Evolutionary conservation across 2,797 vertebrate species (phyloP).

Genomic region (Valencia hispanica): DNA sequence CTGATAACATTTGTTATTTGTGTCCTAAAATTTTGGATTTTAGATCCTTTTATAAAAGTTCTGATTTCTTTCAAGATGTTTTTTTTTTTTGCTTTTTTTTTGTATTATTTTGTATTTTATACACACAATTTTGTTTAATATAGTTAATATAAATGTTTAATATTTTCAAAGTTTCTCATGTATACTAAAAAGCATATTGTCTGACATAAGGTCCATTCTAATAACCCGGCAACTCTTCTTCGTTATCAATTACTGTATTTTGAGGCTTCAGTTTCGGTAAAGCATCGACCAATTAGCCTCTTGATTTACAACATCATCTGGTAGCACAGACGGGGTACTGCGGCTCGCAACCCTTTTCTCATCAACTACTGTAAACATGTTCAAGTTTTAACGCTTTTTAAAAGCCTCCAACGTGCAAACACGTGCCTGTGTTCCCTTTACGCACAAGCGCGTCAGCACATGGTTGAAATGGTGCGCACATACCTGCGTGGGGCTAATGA

Average conservation of each 20-base stretch:
- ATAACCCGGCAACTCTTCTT: constrained; percentile 62
- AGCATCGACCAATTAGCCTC: constrained; percentile 66
- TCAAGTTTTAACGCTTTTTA: constrained; percentile 61
- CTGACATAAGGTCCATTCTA: constrained; percentile 66
- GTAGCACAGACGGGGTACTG: constrained; percentile 29
- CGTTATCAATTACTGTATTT: constrained; percentile 64
- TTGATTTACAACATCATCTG: constrained; percentile 76
- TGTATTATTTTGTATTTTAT: no score
- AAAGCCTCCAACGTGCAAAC: constrained; percentile 61
- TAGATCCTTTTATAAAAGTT: neutral
- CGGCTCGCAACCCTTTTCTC: constrained; percentile 53
- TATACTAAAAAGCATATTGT: no score
- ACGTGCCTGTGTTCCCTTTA: constrained; percentile 35
- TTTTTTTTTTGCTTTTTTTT: neutral
- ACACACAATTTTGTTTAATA: neutral
- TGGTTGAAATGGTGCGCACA: constrained; percentile 34
- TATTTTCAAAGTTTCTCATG: neutral
- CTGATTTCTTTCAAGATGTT: neutral
- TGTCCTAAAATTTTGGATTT: neutral
- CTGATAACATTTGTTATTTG: neutral
- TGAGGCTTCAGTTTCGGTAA: constrained; percentile 65
- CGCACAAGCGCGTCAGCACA: constrained; percentile 16
- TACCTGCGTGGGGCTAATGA: constrained; percentile 48
- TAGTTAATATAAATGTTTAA: neutral
- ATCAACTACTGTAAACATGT: constrained; percentile 66